Conservation (phyloP, 2,113 vertebrate species). For the Siniperca chuatsi region DNA sequence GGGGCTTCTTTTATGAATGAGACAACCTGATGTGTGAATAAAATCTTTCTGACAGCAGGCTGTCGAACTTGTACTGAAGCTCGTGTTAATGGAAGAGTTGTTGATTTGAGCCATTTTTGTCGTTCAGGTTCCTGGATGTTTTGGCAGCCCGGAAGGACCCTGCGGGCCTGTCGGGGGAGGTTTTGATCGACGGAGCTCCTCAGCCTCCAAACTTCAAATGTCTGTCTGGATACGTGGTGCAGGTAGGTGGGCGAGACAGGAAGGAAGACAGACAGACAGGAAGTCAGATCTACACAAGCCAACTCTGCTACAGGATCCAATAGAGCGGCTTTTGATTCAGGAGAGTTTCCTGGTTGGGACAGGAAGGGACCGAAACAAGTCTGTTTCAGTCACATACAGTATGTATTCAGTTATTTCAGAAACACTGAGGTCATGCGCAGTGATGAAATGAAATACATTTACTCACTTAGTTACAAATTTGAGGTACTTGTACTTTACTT, state of each 20-base stretch:
- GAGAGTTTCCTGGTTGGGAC: conserved; percentile 19
- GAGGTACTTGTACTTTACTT: too few species aligned
- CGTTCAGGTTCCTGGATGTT: conserved; percentile 86
- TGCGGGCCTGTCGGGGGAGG: conserved; percentile 76
- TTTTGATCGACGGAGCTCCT: conserved; percentile 89
- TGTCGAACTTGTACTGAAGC: too few species aligned
- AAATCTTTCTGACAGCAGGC: background rate
- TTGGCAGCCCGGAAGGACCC: conserved; percentile 88
- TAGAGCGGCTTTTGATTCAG: background rate
- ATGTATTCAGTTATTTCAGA: background rate
- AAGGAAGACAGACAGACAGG: background rate
- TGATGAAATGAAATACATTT: too few species aligned
- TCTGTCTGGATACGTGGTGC: conserved; percentile 94
- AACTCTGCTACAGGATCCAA: background rate
- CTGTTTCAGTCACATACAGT: background rate
- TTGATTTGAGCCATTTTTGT: background rate
- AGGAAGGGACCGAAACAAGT: conserved; percentile 10
- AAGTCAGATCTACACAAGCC: background rate
- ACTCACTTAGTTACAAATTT: too few species aligned
- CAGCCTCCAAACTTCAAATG: conserved; percentile 95
- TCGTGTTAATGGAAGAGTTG: background rate
- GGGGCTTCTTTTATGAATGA: background rate
- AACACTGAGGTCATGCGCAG: background rate
- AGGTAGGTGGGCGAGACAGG: conserved; percentile 88
- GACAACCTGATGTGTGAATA: background rate